Conservation (phyloP, 2,888 invertebrate genomes). For the Thymelicus lineola region DNA sequence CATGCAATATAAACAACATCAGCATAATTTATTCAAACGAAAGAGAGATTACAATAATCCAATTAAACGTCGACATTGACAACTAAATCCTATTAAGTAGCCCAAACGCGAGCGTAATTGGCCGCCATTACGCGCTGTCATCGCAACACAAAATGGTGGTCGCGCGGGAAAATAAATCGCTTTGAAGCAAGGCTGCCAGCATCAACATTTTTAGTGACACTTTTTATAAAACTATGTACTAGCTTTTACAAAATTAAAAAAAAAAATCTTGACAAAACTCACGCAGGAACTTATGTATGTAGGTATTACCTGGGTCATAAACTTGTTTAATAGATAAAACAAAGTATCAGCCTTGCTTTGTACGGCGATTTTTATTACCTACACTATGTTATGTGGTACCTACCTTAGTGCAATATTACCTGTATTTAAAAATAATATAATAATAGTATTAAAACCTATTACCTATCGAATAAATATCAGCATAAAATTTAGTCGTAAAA, state of each 20-base stretch:
- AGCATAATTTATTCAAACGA: constrained; percentile 57
- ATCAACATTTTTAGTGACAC: neutral
- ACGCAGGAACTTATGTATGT: too few species aligned
- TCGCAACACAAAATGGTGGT: constrained; percentile 71
- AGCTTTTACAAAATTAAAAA: neutral
- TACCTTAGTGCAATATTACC: too few species aligned
- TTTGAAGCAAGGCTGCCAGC: constrained; percentile 29
- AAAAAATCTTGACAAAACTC: neutral
- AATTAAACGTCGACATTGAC: constrained; percentile 79
- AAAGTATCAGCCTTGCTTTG: neutral
- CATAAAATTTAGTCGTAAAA: too few species aligned
- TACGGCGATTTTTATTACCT: too few species aligned
- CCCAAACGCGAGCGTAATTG: constrained; percentile 74
- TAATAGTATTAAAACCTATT: too few species aligned
- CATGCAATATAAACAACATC: constrained; percentile 39
- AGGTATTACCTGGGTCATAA: too few species aligned
- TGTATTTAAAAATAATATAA: too few species aligned
- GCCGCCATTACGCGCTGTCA: constrained; percentile 79
- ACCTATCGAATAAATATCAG: too few species aligned
- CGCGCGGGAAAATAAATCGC: constrained; percentile 77
- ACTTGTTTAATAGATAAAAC: neutral
- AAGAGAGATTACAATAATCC: constrained; percentile 75
- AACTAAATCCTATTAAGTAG: constrained; percentile 80
- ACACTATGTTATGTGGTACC: too few species aligned
- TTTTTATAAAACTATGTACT: neutral